phyloP scores from a whole-genome alignment of 2,888 invertebrate species.

The Auanema freiburgensis region DNA sequence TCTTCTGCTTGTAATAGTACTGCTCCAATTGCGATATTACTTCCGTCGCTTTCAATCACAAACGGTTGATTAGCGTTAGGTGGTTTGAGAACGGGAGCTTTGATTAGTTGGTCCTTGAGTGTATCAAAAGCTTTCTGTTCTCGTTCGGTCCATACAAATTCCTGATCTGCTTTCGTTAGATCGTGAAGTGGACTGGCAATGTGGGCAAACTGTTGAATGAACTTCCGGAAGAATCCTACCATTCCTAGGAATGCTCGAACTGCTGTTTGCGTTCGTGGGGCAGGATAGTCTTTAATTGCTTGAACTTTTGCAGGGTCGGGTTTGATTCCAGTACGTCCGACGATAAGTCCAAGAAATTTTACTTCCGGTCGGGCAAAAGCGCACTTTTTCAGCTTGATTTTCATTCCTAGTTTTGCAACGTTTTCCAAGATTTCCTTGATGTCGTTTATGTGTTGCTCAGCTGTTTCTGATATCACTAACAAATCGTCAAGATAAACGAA shows the following conservation, averaged over 20 bases:
- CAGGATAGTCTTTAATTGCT: constrained; percentile 21
- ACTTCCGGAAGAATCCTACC: constrained; percentile 32
- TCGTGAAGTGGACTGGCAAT: constrained; percentile 30
- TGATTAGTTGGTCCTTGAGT: constrained; percentile 22
- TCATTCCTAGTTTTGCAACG: constrained; percentile 16
- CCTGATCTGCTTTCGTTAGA: constrained; percentile 22
- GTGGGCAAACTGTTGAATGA: constrained; percentile 31
- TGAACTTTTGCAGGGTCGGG: constrained; percentile 29
- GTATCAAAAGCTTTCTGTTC: constrained; percentile 23
- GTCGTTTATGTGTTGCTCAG: constrained; percentile 2
- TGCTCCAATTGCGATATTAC: constrained; percentile 25
- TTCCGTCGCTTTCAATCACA: constrained; percentile 29
- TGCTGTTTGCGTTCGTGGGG: constrained; percentile 21
- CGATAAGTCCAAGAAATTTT: constrained; percentile 34
- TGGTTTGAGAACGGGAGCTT: constrained; percentile 23
- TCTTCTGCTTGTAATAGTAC: constrained; percentile 22
- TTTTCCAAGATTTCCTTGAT: constrained; percentile 7
- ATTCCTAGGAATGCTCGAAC: constrained; percentile 33
- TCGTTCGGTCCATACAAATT: constrained; percentile 20
- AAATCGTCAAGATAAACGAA: constrained; percentile 41
- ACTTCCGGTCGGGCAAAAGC: constrained; percentile 29
- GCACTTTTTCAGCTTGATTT: constrained; percentile 32
- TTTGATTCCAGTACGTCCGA: constrained; percentile 32
- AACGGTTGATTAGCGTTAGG: constrained; percentile 16
- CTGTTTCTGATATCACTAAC: constrained; percentile 4